Evolutionary conservation across 2,113 vertebrate genomes (phyloP), one percentile per base, ranked within the genome.

Genomic region (Rhinolophus ferrumequinum): DNA sequence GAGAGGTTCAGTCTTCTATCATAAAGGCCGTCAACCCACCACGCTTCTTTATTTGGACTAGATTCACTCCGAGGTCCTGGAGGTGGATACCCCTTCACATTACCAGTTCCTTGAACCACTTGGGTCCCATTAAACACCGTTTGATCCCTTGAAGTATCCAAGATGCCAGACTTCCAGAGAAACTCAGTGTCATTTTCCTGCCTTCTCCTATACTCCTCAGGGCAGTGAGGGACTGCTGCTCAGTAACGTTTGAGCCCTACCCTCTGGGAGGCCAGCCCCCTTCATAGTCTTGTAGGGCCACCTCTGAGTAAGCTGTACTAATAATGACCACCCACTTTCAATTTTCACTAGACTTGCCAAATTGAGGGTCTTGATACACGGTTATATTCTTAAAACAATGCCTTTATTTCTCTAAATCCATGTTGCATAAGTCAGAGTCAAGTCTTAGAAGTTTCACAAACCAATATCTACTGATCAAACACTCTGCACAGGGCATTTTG

Each of bases 21-120:
- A 88, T 33, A 18, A 92, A n/a, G 6, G 3, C 1, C 41, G 12
- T 82, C 54, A 66, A 62, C 28, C 4, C 28, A 72, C n/a, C 19
- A 19, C 83, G 19, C 26, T 90, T 95, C 83, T 91, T 92, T 67
- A 44, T 80, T 82, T 86, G 64, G 50, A 52, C 15, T 86, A 86
- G 38, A 83, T 9, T 95, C 50, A 81, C 93, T 90, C 2, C 52
- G 2, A 89, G 80, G 2, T 38, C n/a, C 44, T 90, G 35, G 19
- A 70, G 47, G 35, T 76, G 11, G 35, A 88, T 2, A 38, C 3
- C 10, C 13, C 30, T 76, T 52, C 35, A 88, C 60, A 73, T 66
- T 91, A 60, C 14, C 64, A 77, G 64, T 52, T 95, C 80, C 69
- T 76, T 58, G 14, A 88, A 69, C 15, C 16, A 92, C 38, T 72